Conservation (phyloP, 2,888 invertebrate species). For the Apantesis nais region DNA sequence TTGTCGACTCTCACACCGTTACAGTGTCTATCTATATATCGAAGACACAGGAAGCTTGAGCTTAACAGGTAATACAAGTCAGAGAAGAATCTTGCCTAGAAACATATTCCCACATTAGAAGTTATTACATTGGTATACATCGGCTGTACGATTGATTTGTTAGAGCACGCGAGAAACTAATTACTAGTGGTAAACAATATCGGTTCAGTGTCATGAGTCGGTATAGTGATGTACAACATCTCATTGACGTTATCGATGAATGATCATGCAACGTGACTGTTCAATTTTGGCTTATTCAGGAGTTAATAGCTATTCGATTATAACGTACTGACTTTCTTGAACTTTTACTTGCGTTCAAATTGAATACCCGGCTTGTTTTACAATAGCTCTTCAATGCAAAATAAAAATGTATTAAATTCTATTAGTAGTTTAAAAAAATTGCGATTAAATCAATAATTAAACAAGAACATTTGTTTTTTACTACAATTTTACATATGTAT, state of each 20-base stretch:
- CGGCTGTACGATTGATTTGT: slow-evolving; percentile 42
- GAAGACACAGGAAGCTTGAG: too few relatives aligned
- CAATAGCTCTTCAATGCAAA: not conserved
- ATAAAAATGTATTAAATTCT: not conserved
- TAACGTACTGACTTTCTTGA: not conserved
- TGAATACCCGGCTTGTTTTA: not conserved
- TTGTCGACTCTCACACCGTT: too few relatives aligned
- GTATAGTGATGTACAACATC: slow-evolving; percentile 34
- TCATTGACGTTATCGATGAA: slow-evolving; percentile 7
- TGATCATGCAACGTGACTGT: not conserved
- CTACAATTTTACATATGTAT: too few relatives aligned
- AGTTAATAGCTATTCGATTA: not conserved
- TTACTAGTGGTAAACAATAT: slow-evolving; percentile 46
- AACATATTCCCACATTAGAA: slow-evolving; percentile 13
- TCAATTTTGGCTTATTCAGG: not conserved
- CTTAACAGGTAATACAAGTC: too few relatives aligned
- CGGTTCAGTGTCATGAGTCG: slow-evolving; percentile 23
- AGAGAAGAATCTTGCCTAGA: not conserved
- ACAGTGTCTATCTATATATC: too few relatives aligned
- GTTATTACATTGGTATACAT: slow-evolving; percentile 18
- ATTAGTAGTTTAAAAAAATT: not conserved
- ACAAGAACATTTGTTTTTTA: too few relatives aligned
- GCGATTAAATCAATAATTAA: not conserved
- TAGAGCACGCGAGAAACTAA: slow-evolving; percentile 43
- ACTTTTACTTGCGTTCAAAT: not conserved